A percentile compares a stretch with the other conserved stretches of the same genome.
phyloP scores from a whole-genome alignment of 1,140 invertebrate genomes.

The Charaxes varanes region DNA sequence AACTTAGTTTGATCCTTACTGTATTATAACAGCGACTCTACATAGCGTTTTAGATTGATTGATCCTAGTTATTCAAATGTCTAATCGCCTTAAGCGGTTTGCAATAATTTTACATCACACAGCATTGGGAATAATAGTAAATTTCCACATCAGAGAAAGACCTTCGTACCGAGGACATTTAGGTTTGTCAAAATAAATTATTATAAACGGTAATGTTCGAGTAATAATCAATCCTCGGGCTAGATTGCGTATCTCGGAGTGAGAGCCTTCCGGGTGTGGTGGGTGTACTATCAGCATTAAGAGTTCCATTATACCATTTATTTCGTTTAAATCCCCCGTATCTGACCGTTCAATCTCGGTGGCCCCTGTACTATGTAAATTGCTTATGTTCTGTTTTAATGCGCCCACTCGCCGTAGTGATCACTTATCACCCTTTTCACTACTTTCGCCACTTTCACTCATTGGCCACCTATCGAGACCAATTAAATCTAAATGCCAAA shows the following conservation, averaged over 20 bases:
- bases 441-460: too few species aligned
- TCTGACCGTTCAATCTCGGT: conserved; percentile 47
- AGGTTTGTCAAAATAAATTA: conserved; percentile 11
- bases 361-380: conserved; percentile 55
- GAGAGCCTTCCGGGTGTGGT: conserved; percentile 30
- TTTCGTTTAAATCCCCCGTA: conserved; percentile 49
- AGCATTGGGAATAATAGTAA: too few species aligned
- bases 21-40: too few species aligned
- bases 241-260: conserved; percentile 19
- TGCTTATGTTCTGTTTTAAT: conserved; percentile 48
- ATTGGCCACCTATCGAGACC: conserved; percentile 36
- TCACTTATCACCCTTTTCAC: conserved; percentile 44
- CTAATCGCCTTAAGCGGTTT: too few species aligned
- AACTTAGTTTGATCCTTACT: too few species aligned
- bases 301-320: conserved; percentile 41
- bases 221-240: conserved; percentile 19
- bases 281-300: conserved; percentile 40
- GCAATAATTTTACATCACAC: too few species aligned
- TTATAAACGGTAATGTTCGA: conserved; percentile 12
- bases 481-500: too few species aligned
- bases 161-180: too few species aligned
- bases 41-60: too few species aligned
- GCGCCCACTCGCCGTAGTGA: conserved; percentile 28
- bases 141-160: too few species aligned
- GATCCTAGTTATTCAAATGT: too few species aligned